Evolutionary conservation across 2,888 invertebrate species (phyloP).

Genomic region (Barypeithes pellucidus): DNA sequence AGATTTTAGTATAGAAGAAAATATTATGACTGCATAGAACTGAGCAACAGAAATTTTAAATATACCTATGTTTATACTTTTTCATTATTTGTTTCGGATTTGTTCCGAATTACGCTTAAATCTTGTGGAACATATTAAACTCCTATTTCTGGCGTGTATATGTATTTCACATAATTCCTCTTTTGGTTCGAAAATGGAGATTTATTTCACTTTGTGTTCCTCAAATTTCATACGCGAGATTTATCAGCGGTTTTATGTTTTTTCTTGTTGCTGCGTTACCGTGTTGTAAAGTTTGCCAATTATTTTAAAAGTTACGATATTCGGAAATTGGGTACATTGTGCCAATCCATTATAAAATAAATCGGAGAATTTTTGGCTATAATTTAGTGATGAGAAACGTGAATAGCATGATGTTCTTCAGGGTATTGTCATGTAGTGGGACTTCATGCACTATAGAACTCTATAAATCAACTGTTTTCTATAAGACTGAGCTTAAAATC

Average conservation of each 20-base stretch:
- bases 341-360: background rate
- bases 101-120: background rate
- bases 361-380: background rate
- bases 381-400: too few relatives aligned
- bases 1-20: too few relatives aligned
- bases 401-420: too few relatives aligned
- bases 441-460: too few relatives aligned
- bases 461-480: too few relatives aligned
- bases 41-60: too few relatives aligned
- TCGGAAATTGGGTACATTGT: background rate
- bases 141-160: conserved; percentile 5
- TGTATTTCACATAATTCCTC: conserved; percentile 30
- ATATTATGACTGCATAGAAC: too few relatives aligned
- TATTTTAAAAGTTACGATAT: conserved; percentile 6
- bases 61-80: background rate
- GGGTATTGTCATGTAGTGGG: too few relatives aligned
- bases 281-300: conserved; percentile 10
- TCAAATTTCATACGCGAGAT: conserved; percentile 48
- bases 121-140: conserved; percentile 14
- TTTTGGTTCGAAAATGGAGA: conserved; percentile 41
- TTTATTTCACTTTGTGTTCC: conserved; percentile 45
- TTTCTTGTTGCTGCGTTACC: conserved; percentile 25
- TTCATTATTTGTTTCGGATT: background rate
- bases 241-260: conserved; percentile 46
- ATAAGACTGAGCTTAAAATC: too few relatives aligned